Conservation (phyloP, 1,140 invertebrate species). For the Drosophila mojavensis region DNA sequence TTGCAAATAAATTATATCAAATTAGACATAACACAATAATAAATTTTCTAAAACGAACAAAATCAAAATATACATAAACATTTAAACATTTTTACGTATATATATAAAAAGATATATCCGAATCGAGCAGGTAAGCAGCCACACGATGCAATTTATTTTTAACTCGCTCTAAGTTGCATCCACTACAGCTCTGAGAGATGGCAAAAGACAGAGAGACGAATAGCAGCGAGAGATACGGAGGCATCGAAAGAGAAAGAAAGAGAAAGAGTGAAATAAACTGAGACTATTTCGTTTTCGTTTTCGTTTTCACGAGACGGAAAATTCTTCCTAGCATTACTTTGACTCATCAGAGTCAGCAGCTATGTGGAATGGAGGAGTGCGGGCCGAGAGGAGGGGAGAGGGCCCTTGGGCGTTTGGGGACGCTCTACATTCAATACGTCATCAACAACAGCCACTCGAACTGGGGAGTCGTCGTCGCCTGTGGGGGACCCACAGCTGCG, state of each 20-base stretch:
- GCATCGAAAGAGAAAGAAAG: not conserved
- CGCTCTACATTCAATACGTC: conserved; percentile 53
- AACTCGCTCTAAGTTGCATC: conserved; percentile 45
- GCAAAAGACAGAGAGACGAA: not conserved
- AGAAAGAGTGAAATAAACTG: conserved; percentile 10
- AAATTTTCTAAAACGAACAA: conserved; percentile 52
- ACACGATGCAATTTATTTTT: conserved; percentile 69
- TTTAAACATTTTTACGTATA: not conserved
- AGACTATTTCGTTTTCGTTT: conserved; percentile 59
- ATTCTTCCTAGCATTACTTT: conserved; percentile 46
- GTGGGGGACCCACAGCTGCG: conserved; percentile 66
- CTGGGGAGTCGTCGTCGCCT: not conserved
- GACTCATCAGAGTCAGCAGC: conserved; percentile 34
- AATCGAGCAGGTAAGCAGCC: conserved; percentile 41
- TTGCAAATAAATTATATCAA: conserved; percentile 61
- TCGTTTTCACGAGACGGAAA: conserved; percentile 70
- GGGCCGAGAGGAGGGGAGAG: too few relatives aligned
- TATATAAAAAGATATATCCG: not conserved
- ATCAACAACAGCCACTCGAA: conserved; percentile 42
- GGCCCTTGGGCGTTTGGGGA: not conserved
- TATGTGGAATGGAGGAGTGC: not conserved
- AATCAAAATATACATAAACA: conserved; percentile 3
- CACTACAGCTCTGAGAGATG: conserved; percentile 25
- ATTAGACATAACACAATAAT: conserved; percentile 74
- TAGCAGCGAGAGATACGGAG: not conserved